Percentiles rank a stretch among this genome's conserved stretches.
Conservation (phyloP, 2,113 vertebrate genomes). For the Podarcis muralis region DNA sequence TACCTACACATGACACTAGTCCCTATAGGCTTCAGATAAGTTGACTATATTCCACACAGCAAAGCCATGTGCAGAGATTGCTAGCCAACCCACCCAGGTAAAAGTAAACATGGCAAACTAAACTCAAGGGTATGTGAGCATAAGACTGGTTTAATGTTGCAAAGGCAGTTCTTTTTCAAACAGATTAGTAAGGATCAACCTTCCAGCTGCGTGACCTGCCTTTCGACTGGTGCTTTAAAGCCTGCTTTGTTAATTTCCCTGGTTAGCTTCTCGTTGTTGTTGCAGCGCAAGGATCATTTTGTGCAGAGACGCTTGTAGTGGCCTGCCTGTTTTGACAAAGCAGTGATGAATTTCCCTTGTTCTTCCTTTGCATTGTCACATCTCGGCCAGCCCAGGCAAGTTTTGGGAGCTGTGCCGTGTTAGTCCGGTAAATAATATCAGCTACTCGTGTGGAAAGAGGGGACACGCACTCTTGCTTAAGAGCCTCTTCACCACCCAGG, state of each 20-base stretch:
- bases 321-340: slow-evolving; percentile 66
- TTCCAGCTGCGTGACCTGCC: slow-evolving; percentile 43
- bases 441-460: slow-evolving; percentile 48
- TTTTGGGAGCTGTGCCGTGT: slow-evolving; percentile 29
- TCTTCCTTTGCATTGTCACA: slow-evolving; percentile 43
- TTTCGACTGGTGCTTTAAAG: slow-evolving; percentile 42
- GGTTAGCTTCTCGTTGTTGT: slow-evolving; percentile 29
- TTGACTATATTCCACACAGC: background rate
- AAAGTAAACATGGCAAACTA: background rate
- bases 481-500: slow-evolving; percentile 34
- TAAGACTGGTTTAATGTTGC: slow-evolving; percentile 38
- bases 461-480: slow-evolving; percentile 47
- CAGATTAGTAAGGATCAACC: slow-evolving; percentile 48
- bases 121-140: slow-evolving; percentile 48
- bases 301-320: slow-evolving; percentile 57
- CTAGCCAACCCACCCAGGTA: too few relatives aligned
- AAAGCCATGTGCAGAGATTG: background rate
- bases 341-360: slow-evolving; percentile 67
- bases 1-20: too few relatives aligned
- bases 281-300: slow-evolving; percentile 59
- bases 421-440: slow-evolving; percentile 58
- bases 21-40: background rate
- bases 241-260: slow-evolving; percentile 61
- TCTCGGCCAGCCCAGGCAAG: slow-evolving; percentile 61
- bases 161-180: slow-evolving; percentile 41